Evolutionary conservation across 2,113 vertebrate species (phyloP), one percentile per base, ranked within the genome.

Genomic region (Edolisoma coerulescens): DNA sequence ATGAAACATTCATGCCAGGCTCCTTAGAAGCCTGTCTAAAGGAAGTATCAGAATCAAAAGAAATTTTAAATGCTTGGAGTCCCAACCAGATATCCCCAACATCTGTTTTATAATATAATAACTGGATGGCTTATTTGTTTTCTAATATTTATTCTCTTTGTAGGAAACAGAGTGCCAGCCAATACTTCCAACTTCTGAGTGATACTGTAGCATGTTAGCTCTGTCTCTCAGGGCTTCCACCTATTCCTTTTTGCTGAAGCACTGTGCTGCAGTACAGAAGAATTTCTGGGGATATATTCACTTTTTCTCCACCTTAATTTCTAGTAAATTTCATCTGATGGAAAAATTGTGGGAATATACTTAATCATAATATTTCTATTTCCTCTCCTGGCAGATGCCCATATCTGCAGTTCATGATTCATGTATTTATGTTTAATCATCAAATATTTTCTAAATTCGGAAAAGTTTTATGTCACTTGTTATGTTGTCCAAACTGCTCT

Each of bases 391-490:
- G 71, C 79, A 84, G 68, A 84, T 88, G 52, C 7, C 39, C 22
- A 6, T 56, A 81, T 90, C 60, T 92, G 52, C 30, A 80, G 56
- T 78, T 86, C 73, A 50, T 52, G 27, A 35, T 70, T 90, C 49
- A 44, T n/a, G 28, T 68, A 56, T 86, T 84, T 78, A 69, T 50
- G n/a, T 82, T 82, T 92, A 87, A 92, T 91, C 69, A 75, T 67
- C 53, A 94, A 87, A 41, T 67, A 84, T 84, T 95, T 91, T 91
- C 74, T 82, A 60, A 91, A 87, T 87, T 92, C 16, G 20, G 69
- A 78, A 91, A 75, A 95, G 56, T 22, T 89, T 91, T 54, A 44
- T 0, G 0, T 91, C 77, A 75, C 19, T 84, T 90, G 41, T 56
- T 78, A 67, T 11, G 37, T 90, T 1, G 8, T 87, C 52, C 74